phyloP scores from a whole-genome alignment of 2,113 vertebrate genomes.

The Cebidichthys violaceus region DNA sequence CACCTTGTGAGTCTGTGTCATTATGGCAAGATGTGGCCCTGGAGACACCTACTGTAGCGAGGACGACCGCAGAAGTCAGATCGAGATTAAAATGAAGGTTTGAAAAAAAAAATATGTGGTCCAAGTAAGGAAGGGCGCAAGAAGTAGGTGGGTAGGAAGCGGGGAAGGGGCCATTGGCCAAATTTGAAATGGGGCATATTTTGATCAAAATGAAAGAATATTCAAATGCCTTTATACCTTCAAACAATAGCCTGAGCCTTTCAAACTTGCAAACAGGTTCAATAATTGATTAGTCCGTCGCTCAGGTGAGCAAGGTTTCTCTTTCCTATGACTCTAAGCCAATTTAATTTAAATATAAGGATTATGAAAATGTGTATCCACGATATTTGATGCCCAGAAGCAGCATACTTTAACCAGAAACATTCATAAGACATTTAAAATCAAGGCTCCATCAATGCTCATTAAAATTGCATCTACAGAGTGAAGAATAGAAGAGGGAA shows the following conservation, averaged over 20 bases:
- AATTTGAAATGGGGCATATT: not conserved
- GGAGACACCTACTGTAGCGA: too few species aligned
- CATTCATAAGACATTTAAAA: conserved; percentile 27
- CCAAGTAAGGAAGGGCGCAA: not conserved
- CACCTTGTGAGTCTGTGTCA: not conserved
- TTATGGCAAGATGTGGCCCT: too few species aligned
- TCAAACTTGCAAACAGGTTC: conserved; percentile 9
- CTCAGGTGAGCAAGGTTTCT: not conserved
- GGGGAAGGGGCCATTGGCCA: not conserved
- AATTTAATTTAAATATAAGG: conserved; percentile 8
- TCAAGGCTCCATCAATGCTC: conserved; percentile 15
- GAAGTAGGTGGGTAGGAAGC: not conserved
- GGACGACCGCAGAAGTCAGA: too few species aligned
- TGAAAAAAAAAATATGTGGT: not conserved
- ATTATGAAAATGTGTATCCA: conserved; percentile 29
- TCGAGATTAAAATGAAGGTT: not conserved
- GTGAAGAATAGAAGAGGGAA: conserved; percentile 12
- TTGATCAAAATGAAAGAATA: not conserved
- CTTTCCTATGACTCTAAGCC: conserved; percentile 11
- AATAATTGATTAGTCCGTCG: conserved; percentile 32
- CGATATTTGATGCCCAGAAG: conserved; percentile 18
- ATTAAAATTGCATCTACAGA: conserved; percentile 43
- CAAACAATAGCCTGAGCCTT: conserved; percentile 15
- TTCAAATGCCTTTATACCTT: not conserved
- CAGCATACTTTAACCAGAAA: conserved; percentile 3